Evolutionary conservation across 2,113 vertebrate species (phyloP).

Genomic region (Lepisosteus oculatus): DNA sequence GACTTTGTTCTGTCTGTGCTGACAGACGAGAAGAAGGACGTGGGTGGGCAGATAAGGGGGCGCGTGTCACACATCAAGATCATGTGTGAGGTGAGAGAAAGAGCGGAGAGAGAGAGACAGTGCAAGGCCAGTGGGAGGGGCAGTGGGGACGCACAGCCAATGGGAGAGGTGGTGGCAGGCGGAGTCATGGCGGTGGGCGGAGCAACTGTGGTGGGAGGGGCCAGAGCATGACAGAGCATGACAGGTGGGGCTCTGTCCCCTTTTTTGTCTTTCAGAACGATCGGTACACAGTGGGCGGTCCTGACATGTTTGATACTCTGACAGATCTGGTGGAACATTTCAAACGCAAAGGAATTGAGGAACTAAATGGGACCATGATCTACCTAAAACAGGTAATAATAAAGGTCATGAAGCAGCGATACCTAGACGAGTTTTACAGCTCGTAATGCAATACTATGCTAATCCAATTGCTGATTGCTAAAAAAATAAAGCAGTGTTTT

Average conservation of each 20-base stretch:
- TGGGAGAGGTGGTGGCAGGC: no score
- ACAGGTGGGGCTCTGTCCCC: no score
- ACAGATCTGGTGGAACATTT: constrained; percentile 87
- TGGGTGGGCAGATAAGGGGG: constrained; percentile 48
- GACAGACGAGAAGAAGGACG: constrained; percentile 71
- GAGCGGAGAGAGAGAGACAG: background rate
- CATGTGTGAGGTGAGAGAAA: constrained; percentile 79
- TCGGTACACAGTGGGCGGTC: constrained; percentile 80
- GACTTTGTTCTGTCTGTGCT: constrained; percentile 89
- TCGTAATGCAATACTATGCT: no score
- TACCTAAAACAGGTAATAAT: constrained; percentile 75
- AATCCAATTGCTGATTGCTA: no score
- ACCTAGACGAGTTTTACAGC: no score
- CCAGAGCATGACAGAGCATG: no score
- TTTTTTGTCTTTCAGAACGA: constrained; percentile 64
- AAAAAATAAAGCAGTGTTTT: no score
- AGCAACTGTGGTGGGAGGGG: no score
- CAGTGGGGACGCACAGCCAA: no score
- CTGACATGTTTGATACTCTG: constrained; percentile 78
- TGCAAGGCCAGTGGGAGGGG: background rate
- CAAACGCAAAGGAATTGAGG: constrained; percentile 85
- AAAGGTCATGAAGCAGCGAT: no score
- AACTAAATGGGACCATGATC: constrained; percentile 80
- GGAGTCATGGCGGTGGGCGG: no score
- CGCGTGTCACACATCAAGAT: constrained; percentile 92